Conservation (phyloP, 1,140 invertebrate genomes). For the Anthonomus grandis region DNA sequence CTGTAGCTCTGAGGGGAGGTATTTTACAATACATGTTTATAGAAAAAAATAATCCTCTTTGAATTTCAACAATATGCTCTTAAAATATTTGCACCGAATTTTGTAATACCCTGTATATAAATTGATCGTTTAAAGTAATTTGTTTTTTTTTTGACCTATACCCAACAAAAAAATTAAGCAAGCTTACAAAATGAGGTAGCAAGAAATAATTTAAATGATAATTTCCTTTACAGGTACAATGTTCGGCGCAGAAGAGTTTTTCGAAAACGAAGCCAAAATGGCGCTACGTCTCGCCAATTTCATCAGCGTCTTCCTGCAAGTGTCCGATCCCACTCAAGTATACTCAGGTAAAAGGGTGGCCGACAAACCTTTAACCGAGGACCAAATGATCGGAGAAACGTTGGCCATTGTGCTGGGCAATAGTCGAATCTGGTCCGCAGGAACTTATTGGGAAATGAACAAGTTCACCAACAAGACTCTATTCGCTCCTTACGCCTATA, state of each 20-base stretch:
- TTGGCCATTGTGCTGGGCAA: constrained; percentile 87
- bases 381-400: constrained; percentile 93
- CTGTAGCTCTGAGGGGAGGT: no score
- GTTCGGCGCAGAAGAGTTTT: constrained; percentile 82
- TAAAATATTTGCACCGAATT: no score
- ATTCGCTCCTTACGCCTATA: constrained; percentile 94
- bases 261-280: constrained; percentile 93
- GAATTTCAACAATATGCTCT: no score
- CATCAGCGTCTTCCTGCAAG: constrained; percentile 89
- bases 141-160: no score
- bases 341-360: constrained; percentile 88
- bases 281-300: constrained; percentile 92
- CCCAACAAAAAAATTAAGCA: no score
- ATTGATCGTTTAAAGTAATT: no score
- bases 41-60: no score
- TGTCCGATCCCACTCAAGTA: constrained; percentile 90
- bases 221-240: constrained; percentile 59
- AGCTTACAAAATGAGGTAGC: neutral
- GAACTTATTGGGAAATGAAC: constrained; percentile 92
- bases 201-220: neutral
- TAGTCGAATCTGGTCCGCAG: constrained; percentile 86
- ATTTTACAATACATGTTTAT: no score
- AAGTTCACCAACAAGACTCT: constrained; percentile 90
- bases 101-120: no score
- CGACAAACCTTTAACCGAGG: constrained; percentile 83